Conservation (phyloP, 2,113 vertebrate genomes). For the Mesitornis unicolor region DNA sequence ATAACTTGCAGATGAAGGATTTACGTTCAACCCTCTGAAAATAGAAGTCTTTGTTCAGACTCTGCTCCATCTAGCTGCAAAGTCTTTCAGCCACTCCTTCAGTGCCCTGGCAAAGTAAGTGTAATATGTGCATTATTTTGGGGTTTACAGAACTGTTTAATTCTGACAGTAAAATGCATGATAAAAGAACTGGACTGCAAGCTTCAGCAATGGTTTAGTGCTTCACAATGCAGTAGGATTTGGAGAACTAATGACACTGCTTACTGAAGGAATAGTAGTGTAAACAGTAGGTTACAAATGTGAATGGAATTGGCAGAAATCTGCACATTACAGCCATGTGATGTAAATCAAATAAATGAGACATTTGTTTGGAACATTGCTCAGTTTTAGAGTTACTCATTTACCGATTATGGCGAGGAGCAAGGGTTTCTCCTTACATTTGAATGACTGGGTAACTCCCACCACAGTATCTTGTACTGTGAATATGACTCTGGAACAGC, state of each 20-base stretch:
- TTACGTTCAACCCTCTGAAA: conserved; percentile 95
- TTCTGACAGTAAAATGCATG: background rate
- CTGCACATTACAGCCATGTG: background rate
- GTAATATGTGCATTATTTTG: background rate
- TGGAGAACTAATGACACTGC: background rate
- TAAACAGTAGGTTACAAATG: background rate
- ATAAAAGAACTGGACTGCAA: background rate
- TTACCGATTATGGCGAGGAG: background rate
- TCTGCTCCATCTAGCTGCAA: conserved; percentile 91
- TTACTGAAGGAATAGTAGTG: background rate
- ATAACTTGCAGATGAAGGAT: conserved; percentile 87
- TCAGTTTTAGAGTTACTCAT: background rate
- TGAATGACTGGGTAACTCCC: background rate
- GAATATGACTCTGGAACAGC: background rate
- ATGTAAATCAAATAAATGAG: background rate
- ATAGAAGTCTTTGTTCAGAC: conserved; percentile 97
- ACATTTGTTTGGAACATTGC: background rate
- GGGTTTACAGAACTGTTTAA: background rate
- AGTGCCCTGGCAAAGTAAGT: conserved; percentile 97
- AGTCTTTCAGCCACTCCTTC: conserved; percentile 98
- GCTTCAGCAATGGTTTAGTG: background rate
- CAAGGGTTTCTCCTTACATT: background rate
- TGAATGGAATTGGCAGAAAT: background rate
- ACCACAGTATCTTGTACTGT: accelerated
- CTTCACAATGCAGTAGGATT: background rate